These are phyloP conservation scores for Rhinoptilus africanus DNA, from an alignment of 2,113 vertebrate genomes.

Conservation along the genomic window DNA sequence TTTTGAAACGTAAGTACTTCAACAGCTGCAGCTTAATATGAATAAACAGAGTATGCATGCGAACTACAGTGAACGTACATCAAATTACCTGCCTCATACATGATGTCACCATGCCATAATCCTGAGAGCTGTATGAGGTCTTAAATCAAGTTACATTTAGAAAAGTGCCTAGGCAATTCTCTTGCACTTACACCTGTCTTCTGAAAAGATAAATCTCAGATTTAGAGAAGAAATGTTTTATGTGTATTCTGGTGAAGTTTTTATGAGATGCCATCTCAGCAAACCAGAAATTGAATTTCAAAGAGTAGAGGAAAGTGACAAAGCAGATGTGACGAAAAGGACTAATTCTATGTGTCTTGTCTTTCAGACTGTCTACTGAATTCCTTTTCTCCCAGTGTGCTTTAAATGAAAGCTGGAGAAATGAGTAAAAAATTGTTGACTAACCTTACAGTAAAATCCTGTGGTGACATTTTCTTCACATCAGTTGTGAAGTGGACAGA, in stretches of 20 bases:
- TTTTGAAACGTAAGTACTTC: neutral
- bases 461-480: neutral
- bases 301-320: neutral
- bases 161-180: neutral
- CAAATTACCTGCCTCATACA: neutral
- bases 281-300: conserved; percentile 24
- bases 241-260: conserved; percentile 62
- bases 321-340: conserved; percentile 12
- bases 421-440: neutral
- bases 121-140: neutral
- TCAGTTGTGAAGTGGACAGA: neutral
- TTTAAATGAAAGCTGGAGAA: neutral
- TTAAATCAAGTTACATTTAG: neutral
- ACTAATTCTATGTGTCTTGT: conserved; percentile 21
- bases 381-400: neutral
- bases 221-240: conserved; percentile 31
- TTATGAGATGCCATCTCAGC: conserved; percentile 46
- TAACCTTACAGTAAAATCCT: neutral
- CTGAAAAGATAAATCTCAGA: neutral
- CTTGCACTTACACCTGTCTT: neutral
- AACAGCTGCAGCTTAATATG: neutral
- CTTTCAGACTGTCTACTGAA: neutral
- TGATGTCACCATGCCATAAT: neutral
- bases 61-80: neutral
- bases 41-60: neutral